A percentile compares a stretch with the other conserved stretches of the same genome.
These are phyloP conservation scores for Platanista minor DNA, from an alignment of 2,113 vertebrate genomes.

Conservation along the genomic window DNA sequence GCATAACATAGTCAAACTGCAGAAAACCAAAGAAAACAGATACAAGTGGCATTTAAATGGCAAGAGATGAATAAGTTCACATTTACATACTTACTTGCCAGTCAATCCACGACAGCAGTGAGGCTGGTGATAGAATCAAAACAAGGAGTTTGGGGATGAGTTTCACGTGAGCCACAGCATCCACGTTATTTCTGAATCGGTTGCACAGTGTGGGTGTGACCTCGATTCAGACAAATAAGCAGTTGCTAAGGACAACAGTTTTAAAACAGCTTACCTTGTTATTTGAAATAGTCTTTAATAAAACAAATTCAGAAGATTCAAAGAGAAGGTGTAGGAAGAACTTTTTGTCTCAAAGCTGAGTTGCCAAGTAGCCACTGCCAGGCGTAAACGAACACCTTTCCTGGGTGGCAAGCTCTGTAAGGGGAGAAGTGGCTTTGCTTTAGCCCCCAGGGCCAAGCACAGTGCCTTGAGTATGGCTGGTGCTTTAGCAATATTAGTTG, in stretches of 20 bases:
- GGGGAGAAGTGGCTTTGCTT: no score
- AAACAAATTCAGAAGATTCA: not conserved
- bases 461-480: not conserved
- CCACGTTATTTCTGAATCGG: not conserved
- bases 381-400: not conserved
- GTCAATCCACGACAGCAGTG: not conserved
- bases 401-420: accelerated
- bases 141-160: not conserved
- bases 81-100: not conserved
- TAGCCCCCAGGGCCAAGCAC: accelerated
- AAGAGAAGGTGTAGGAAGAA: not conserved
- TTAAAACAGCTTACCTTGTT: not conserved
- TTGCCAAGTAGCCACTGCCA: not conserved
- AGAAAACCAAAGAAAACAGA: not conserved
- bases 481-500: accelerated
- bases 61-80: not conserved
- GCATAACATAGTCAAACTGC: not conserved
- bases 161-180: not conserved
- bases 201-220: accelerated
- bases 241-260: not conserved
- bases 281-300: not conserved
- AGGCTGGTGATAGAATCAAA: not conserved
- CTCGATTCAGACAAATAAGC: not conserved
- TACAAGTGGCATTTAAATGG: not conserved
- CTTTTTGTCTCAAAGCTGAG: not conserved